phyloP scores from a whole-genome alignment of 2,888 invertebrate species.

The Oscheius sp. region DNA sequence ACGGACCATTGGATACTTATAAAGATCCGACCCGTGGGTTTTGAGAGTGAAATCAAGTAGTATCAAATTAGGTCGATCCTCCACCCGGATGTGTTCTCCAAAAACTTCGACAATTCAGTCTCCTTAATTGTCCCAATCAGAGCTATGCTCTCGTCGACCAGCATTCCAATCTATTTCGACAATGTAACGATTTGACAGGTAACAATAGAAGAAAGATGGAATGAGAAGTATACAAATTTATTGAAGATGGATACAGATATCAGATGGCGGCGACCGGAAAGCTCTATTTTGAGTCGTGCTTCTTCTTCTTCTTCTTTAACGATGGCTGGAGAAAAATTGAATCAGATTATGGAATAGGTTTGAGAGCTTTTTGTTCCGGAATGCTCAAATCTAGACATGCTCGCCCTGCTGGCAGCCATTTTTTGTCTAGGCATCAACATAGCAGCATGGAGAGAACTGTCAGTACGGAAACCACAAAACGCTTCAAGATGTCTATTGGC shows the following conservation, averaged over 20 bases:
- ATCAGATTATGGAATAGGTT: constrained; percentile 35
- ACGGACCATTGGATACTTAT: constrained; percentile 55
- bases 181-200: constrained; percentile 59
- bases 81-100: constrained; percentile 44
- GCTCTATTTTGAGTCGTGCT: constrained; percentile 38
- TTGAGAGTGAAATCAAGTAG: not conserved
- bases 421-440: not conserved
- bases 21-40: constrained; percentile 42
- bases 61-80: constrained; percentile 29
- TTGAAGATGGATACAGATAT: constrained; percentile 48
- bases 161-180: constrained; percentile 46
- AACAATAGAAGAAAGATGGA: not conserved
- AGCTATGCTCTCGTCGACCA: constrained; percentile 48
- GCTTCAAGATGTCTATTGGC: constrained; percentile 34
- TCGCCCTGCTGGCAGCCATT: constrained; percentile 35
- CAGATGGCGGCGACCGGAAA: constrained; percentile 39
- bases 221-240: constrained; percentile 3
- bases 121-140: constrained; percentile 41
- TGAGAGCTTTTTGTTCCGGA: not conserved
- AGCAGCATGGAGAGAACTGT: not conserved
- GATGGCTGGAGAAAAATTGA: constrained; percentile 40
- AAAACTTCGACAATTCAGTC: constrained; percentile 29
- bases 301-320: constrained; percentile 33
- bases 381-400: constrained; percentile 25
- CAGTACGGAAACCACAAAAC: not conserved